Evolutionary conservation across 1,140 invertebrate species (phyloP), one percentile per base, ranked within the genome.

Genomic region (Vollenhovia emeryi): DNA sequence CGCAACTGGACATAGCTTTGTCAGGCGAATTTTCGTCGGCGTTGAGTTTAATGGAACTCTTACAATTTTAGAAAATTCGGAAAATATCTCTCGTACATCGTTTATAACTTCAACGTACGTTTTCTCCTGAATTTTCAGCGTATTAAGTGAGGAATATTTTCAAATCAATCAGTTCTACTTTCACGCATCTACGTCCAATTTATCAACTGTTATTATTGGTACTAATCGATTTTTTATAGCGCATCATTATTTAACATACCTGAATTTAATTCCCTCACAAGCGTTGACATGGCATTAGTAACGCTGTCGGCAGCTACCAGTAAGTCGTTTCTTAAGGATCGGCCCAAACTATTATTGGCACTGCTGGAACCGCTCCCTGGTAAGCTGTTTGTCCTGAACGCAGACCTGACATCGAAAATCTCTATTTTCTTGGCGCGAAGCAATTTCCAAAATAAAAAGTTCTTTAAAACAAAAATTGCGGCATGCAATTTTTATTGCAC

Each of bases 271-370:
- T 99, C 98, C 94, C 98, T 96, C 74, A 99, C 98, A 87, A 99
- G 96, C 52, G 98, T 98, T 69, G 98, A 99, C 98, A 99, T 99
- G 64, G 98, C 98, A 95, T 98, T 98, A 68, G 98, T 99, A 73
- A 99, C 98, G 68, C 98, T 99, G 95, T 99, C 98, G 73, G 98
- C 98, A 62, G 98, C 98, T 91, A 98, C 97, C 85, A 99, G 95
- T 50, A 99, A 95, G 95, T 99, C 98, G 92, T 98, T 98, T 89
- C 97, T 95, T 80, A 98, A 95, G 86, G 96, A 97, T 90, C 97
- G 95, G 91, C 96, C 96, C 94, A 95, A 93, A 88, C 92, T 94
- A 94, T 95, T 95, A 91, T 94, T 94, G 85, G 93, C 94, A 90
- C 94, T 95, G 92, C 92, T 95, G 80, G 92, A 94, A 68, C 93